Base-by-base conservation (phyloP, 1,140 invertebrate genomes). In the Mylabris phalerata region DNA sequence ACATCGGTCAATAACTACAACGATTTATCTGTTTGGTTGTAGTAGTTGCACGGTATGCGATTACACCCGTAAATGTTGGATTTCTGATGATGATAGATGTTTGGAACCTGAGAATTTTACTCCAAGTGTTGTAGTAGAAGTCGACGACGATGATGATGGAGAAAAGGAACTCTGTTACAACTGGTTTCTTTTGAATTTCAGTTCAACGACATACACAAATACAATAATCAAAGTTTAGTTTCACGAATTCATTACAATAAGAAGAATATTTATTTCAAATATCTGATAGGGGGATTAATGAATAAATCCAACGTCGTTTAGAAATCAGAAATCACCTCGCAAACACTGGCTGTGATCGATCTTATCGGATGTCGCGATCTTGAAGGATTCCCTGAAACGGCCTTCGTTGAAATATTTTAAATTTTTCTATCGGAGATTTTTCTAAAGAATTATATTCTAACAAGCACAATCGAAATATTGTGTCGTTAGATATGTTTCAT, bases 21-120 rank as follows among this genome's bases (percentile, higher is more conserved):
- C 45, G 42, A 56, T 42, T 38, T 24, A 42, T 51, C 42, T 57
- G 54, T 19, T 19, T 42, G 47, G 39, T 26, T 60, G 58, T 55
- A 60, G 4, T 5, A 32, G 58, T 55, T 48, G 54, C 48, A 56
- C 54, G 51, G 59, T 55, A 61, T 57, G 50, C 59, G 54, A 61
- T 61, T 61, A 61, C 59, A 48, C 59, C 54, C 50, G 59, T 61
- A 61, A 61, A 61, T 61, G 57, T 61, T 57, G 59, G 52, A 61
- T 58, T 55, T 58, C 55, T 61, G 62, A 64, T 64, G 62, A 61
- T 61, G 62, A 64, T 64, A 61, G 55, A 64, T 64, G 32, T 50
- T 44, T 48, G 58, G 55, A 56, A 32, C 50, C 32, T 4, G 52
- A 56, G 50, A 55, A 48, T 59, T 59, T 52, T 49, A 52, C 57